Evolutionary conservation across 2,113 vertebrate genomes (phyloP).

Genomic region (Colius striatus): DNA sequence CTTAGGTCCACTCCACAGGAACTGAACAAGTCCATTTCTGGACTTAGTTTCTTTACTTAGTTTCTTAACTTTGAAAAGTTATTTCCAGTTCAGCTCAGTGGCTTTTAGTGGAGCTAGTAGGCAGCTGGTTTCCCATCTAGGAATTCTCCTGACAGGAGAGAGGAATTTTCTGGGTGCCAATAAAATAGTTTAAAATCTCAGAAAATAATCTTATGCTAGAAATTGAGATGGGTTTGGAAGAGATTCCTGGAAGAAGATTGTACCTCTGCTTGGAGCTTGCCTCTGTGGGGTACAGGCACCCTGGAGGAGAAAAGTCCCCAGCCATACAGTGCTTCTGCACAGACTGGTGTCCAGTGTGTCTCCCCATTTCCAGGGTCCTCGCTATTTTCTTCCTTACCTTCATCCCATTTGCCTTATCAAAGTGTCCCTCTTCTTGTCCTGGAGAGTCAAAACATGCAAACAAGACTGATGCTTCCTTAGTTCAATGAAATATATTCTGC

Average conservation of each 20-base stretch:
- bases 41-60: background rate
- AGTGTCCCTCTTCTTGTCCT: background rate
- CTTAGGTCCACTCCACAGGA: background rate
- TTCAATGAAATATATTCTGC: background rate
- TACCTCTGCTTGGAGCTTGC: background rate
- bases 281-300: background rate
- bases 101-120: background rate
- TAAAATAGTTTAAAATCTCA: background rate
- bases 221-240: background rate
- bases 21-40: background rate
- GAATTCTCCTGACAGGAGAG: background rate
- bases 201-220: background rate
- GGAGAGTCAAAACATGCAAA: background rate
- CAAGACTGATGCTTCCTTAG: background rate
- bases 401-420: background rate
- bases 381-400: background rate
- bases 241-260: background rate
- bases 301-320: background rate
- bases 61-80: background rate
- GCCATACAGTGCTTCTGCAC: background rate
- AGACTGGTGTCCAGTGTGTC: fast-evolving
- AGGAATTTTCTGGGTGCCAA: background rate
- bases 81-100: background rate
- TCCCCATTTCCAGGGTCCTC: background rate
- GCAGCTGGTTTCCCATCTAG: background rate